Percentiles rank a stretch among this genome's conserved stretches.
phyloP scores from a whole-genome alignment of 2,888 invertebrate genomes.

The Thereva unica region DNA sequence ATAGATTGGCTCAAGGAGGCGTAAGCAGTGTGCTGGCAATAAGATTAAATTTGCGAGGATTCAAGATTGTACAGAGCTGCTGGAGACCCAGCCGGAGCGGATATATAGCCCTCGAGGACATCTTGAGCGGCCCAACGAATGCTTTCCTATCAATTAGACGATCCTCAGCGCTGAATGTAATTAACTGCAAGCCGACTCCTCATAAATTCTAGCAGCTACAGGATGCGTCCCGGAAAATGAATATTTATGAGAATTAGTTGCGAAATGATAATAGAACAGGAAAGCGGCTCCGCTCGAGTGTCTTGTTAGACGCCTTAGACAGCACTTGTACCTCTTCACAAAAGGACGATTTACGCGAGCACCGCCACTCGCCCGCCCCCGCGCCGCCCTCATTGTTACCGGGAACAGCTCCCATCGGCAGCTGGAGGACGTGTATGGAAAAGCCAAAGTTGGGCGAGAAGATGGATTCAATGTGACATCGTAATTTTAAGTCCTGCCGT shows the following conservation, averaged over 20 bases:
- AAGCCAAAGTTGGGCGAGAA: not conserved
- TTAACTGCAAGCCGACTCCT: slow-evolving; percentile 25
- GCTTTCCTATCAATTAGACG: slow-evolving; percentile 20
- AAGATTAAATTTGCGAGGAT: too few relatives aligned
- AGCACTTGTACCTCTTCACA: not conserved
- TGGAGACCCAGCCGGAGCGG: too few relatives aligned
- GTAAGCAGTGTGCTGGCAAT: too few relatives aligned
- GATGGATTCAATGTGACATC: slow-evolving; percentile 22
- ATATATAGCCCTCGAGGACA: not conserved
- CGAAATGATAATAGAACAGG: slow-evolving; percentile 28
- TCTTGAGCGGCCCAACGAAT: slow-evolving; percentile 5
- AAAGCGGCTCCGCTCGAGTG: slow-evolving; percentile 20
- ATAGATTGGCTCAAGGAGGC: too few relatives aligned
- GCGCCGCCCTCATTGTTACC: not conserved
- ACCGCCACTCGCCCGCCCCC: too few relatives aligned
- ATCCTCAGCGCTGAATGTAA: slow-evolving; percentile 32
- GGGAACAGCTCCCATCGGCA: slow-evolving; percentile 15
- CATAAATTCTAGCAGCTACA: slow-evolving; percentile 23
- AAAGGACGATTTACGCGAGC: too few relatives aligned
- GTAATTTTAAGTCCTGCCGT: slow-evolving; percentile 24
- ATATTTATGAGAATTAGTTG: slow-evolving; percentile 31
- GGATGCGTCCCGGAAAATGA: slow-evolving; percentile 25
- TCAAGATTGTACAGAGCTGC: too few relatives aligned
- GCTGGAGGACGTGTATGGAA: not conserved
- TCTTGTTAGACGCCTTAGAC: slow-evolving; percentile 18